Evolutionary conservation across 2,888 invertebrate genomes (phyloP).

Genomic region (Diadromus collaris): DNA sequence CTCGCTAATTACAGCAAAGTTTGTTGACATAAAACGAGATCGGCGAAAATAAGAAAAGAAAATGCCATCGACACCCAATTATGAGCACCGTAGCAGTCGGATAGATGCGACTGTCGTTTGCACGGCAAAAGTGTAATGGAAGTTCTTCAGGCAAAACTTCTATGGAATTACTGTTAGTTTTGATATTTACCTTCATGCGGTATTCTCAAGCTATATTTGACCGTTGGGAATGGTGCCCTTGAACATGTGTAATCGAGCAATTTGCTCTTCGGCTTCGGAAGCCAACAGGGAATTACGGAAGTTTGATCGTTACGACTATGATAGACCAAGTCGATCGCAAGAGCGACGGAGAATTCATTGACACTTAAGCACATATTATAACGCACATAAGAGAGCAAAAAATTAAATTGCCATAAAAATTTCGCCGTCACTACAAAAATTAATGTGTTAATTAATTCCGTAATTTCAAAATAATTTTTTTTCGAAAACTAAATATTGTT

Average conservation of each 20-base stretch:
- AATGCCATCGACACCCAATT: neutral
- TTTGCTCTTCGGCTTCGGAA: neutral
- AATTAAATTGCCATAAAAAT: neutral
- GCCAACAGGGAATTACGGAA: neutral
- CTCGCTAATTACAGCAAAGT: neutral
- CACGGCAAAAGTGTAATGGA: neutral
- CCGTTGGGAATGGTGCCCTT: neutral
- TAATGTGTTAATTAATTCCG: too few relatives aligned
- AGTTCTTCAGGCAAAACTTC: neutral
- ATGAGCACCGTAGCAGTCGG: neutral
- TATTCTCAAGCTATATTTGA: neutral
- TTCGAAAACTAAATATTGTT: too few relatives aligned
- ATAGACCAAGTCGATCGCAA: neutral
- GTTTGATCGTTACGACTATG: constrained; percentile 6
- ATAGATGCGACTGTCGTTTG: neutral
- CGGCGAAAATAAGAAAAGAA: neutral
- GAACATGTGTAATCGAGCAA: constrained; percentile 1
- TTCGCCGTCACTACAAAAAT: too few relatives aligned
- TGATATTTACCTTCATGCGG: neutral
- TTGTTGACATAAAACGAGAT: neutral
- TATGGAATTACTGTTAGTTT: neutral
- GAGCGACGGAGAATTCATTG: neutral
- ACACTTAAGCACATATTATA: neutral
- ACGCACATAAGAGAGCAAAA: neutral
- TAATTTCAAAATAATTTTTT: too few relatives aligned